Conservation (phyloP, 2,113 vertebrate species). For the Barnardius zonarius region DNA sequence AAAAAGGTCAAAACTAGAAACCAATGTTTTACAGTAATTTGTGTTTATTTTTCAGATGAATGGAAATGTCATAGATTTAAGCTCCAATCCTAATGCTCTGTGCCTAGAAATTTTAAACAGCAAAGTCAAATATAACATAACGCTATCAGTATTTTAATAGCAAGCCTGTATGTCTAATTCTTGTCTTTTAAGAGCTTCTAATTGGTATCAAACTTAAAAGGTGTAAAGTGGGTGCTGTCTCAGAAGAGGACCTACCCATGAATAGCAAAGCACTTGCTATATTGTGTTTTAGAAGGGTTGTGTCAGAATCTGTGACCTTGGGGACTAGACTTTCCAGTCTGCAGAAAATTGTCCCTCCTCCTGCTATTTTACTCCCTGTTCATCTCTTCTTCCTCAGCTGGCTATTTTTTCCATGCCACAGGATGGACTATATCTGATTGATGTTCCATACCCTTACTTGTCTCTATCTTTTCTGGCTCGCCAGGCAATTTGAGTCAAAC, state of each 20-base stretch:
- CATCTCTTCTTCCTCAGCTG: background rate
- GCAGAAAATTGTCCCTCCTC: background rate
- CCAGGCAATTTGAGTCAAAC: background rate
- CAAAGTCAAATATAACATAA: background rate
- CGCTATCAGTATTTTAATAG: background rate
- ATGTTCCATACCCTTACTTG: background rate
- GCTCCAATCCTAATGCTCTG: background rate
- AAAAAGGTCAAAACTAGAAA: background rate
- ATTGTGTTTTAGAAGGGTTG: background rate
- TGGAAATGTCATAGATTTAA: background rate
- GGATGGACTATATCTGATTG: background rate
- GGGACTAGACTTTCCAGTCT: background rate
- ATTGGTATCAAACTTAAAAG: background rate
- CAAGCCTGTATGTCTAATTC: background rate
- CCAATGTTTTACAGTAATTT: background rate
- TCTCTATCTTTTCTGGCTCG: background rate
- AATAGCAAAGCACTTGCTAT: background rate
- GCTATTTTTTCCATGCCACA: background rate
- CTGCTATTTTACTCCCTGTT: background rate
- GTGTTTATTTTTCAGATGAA: background rate
- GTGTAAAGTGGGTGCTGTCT: background rate
- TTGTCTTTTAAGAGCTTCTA: background rate
- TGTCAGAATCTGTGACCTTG: background rate
- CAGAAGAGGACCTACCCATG: background rate
- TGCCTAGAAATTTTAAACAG: background rate